These are phyloP conservation scores for Actinemys pallida DNA, from an alignment of 2,113 vertebrate genomes.

Conservation along the genomic window DNA sequence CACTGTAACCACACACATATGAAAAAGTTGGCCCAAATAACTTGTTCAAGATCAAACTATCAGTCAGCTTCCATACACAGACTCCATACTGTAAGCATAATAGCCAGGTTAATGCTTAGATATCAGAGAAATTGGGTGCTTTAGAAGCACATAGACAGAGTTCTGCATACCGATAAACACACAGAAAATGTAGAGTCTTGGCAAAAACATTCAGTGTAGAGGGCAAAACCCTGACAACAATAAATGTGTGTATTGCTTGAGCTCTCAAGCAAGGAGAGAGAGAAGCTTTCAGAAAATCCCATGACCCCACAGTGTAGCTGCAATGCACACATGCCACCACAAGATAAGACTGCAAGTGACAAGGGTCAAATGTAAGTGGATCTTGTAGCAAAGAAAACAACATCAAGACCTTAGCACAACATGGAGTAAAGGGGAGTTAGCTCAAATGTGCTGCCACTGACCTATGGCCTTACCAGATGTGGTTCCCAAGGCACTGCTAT, in stretches of 20 bases:
- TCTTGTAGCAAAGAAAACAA: background rate
- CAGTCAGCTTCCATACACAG: background rate
- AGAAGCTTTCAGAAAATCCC: background rate
- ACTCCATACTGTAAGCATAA: background rate
- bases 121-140: background rate
- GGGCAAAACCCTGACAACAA: background rate
- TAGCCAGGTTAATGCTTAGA: background rate
- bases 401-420: background rate
- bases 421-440: background rate
- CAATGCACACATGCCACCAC: background rate
- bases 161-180: background rate
- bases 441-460: background rate
- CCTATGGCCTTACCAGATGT: background rate
- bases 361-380: background rate
- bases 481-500: background rate
- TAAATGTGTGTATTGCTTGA: rapidly evolving
- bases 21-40: background rate
- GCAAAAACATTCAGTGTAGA: background rate
- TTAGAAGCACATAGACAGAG: background rate
- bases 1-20: background rate
- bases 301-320: background rate
- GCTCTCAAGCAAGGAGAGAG: background rate
- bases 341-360: background rate
- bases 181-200: background rate
- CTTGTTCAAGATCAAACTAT: background rate